Evolutionary conservation across 1,140 invertebrate genomes (phyloP).

Genomic region (Drosophila bocki): DNA sequence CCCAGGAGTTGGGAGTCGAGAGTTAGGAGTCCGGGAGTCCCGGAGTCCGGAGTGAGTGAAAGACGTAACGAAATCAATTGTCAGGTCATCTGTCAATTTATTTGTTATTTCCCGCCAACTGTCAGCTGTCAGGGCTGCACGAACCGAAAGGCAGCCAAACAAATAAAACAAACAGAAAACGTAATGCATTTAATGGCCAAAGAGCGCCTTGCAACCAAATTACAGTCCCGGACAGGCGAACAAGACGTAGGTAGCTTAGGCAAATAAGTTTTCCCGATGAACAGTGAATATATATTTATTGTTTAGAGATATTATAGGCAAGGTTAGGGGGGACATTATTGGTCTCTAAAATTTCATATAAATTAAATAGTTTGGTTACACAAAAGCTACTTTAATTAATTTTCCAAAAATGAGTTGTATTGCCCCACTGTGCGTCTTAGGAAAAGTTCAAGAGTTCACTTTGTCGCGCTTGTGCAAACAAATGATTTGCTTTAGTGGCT

Average conservation of each 20-base stretch:
- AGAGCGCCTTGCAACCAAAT: constrained; percentile 71
- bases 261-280: constrained; percentile 13
- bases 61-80: constrained; percentile 76
- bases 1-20: not conserved
- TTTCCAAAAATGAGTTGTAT: no score
- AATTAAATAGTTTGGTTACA: not conserved
- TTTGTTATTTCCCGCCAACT: constrained; percentile 74
- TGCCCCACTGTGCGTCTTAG: constrained; percentile 15
- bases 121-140: constrained; percentile 64
- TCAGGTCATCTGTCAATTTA: constrained; percentile 83
- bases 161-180: constrained; percentile 74
- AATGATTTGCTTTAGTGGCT: constrained; percentile 75
- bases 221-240: constrained; percentile 46
- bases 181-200: constrained; percentile 79
- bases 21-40: not conserved
- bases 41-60: constrained; percentile 24
- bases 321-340: not conserved
- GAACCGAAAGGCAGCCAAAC: constrained; percentile 55
- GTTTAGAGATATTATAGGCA: not conserved
- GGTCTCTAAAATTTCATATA: not conserved
- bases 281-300: constrained; percentile 5
- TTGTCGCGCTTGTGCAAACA: constrained; percentile 80
- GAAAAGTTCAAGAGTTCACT: constrained; percentile 81
- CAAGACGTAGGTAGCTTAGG: constrained; percentile 52
- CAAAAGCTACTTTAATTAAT: no score